Percentiles rank a stretch among this genome's conserved stretches.
Conservation (phyloP, 2,113 vertebrate genomes). For the Gavialis gangeticus region DNA sequence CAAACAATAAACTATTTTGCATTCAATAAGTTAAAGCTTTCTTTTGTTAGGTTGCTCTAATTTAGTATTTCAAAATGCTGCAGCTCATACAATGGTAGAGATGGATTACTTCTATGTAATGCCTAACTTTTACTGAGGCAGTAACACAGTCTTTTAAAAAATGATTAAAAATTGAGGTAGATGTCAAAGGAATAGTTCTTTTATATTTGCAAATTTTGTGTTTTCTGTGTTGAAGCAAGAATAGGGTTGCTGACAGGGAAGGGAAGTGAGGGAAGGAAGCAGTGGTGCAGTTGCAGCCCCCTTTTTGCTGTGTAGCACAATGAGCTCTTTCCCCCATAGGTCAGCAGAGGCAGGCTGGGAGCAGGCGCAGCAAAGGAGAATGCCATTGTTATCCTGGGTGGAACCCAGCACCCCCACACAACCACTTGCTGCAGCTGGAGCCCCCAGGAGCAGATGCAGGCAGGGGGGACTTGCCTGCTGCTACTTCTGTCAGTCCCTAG, state of each 20-base stretch:
- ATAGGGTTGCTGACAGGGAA: neutral
- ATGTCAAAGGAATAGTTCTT: neutral
- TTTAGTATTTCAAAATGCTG: neutral
- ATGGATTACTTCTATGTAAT: neutral
- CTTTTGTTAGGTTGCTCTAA: neutral
- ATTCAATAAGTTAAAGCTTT: neutral
- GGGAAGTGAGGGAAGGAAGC: too few relatives aligned
- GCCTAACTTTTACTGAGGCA: neutral
- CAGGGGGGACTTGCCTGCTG: too few relatives aligned
- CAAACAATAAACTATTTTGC: neutral
- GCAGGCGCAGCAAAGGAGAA: too few relatives aligned
- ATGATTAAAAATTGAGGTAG: neutral
- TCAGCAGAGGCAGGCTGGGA: too few relatives aligned
- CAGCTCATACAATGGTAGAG: neutral
- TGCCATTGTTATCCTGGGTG: too few relatives aligned
- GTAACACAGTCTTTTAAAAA: neutral
- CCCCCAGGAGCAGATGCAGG: too few relatives aligned
- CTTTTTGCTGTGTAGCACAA: too few relatives aligned
- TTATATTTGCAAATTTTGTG: neutral
- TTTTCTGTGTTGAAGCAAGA: neutral
- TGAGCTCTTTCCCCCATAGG: too few relatives aligned
- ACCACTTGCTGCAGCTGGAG: too few relatives aligned
- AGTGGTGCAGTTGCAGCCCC: too few relatives aligned
- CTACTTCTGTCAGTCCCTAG: too few relatives aligned
- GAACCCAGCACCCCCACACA: too few relatives aligned